A percentile compares a stretch with the other conserved stretches of the same genome.
These are phyloP conservation scores for Drosophila leontia DNA, from an alignment of 1,140 invertebrate species.

Conservation along the genomic window DNA sequence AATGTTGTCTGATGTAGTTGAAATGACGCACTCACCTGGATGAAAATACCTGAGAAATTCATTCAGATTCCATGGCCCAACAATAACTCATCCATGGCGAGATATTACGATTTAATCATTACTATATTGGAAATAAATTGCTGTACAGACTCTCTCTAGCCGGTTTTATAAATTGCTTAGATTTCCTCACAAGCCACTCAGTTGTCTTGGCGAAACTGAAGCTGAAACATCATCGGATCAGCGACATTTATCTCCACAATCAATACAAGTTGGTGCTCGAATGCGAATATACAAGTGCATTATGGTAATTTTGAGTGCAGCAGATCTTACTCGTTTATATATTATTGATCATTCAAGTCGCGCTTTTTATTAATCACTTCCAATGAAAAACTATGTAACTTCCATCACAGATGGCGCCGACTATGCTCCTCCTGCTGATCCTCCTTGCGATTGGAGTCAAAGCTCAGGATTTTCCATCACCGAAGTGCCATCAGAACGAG, in stretches of 20 bases:
- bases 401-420: not conserved
- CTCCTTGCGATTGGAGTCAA: not conserved
- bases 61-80: not conserved
- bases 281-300: conserved; percentile 23
- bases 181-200: conserved; percentile 22
- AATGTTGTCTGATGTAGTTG: not conserved
- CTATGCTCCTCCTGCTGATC: conserved; percentile 18
- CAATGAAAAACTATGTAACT: not conserved
- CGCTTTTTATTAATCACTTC: not conserved
- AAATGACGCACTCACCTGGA: not conserved
- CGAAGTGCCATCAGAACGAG: conserved; percentile 31
- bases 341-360: not conserved
- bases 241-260: not conserved
- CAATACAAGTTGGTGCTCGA: not conserved
- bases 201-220: conserved; percentile 18
- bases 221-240: conserved; percentile 6
- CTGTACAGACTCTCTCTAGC: conserved; percentile 22
- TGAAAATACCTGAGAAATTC: not conserved
- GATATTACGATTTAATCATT: not conserved
- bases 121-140: not conserved
- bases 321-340: not conserved
- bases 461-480: conserved; percentile 18
- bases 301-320: not conserved
- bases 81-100: not conserved
- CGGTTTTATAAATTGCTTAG: conserved; percentile 53